Evolutionary conservation across 2,797 vertebrate species (phyloP), one percentile per base, ranked within the genome.

Genomic region (Crocidura indochinensis): DNA sequence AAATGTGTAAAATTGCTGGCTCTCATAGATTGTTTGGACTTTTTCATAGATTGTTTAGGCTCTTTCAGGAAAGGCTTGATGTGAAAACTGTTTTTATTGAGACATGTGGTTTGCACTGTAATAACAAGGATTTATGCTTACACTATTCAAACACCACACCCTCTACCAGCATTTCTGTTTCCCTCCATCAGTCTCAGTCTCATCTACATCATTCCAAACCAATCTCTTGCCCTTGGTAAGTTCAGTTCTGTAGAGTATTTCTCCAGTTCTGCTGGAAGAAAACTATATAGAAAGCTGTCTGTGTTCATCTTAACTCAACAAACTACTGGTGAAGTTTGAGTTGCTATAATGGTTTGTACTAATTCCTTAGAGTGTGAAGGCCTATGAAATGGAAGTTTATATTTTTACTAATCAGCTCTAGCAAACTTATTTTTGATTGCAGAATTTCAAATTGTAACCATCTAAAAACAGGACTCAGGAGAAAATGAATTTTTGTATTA

Each of bases 341-440:
- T 31, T 6, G 46, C 26, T 49, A 10, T 76, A 17, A 94, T 90
- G n/a, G 62, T 31, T 47, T 77, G 17, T 44, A 49, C 11, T 69
- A 79, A 49, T 8, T 74, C 9, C 53, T 26, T 87, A 65, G 60
- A 15, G 51, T 77, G 19, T 47, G 56, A 90, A 8, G n/a, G 6
- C 2, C 72, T 91, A 19, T 93, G 56, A 91, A 82, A 77, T 87
- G 19, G 26, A 7, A 49, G n/a, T n/a, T n/a, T n/a, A n/a, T n/a
- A n/a, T 38, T 38, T 38, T 38, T 38, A 38, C 38, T 38, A 38
- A 73, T 27, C 44, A 68, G 60, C 15, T 84, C 5, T 73, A 10
- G 14, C 76, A 9, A 77, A 73, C 83, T 0, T 24, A 74, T 47
- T 84, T 10, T 9, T 84, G 49, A 75, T 65, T 73, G 84, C n/a